Conservation (phyloP, 2,797 vertebrate species). For the Hippoglossus hippoglossus region DNA sequence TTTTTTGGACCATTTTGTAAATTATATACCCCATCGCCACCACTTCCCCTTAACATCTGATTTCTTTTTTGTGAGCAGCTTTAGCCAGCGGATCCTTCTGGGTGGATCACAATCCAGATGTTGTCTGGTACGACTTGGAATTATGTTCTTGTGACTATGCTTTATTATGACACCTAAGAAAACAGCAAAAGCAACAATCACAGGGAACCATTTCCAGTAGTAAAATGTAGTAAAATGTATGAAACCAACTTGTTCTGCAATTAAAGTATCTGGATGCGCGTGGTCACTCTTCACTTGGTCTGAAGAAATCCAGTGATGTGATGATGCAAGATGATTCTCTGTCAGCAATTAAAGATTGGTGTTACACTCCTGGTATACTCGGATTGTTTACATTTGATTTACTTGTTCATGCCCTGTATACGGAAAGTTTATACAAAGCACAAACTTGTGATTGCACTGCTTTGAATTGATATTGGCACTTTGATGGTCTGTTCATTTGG, state of each 20-base stretch:
- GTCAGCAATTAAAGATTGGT: not conserved
- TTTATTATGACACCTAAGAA: not conserved
- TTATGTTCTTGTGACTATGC: not conserved
- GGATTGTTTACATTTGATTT: not conserved
- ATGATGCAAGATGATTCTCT: not conserved
- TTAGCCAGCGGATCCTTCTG: not conserved
- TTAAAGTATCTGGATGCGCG: not conserved
- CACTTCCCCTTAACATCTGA: constrained; percentile 18
- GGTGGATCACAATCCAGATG: constrained; percentile 1
- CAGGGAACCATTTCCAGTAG: not conserved
- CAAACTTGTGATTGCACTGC: not conserved
- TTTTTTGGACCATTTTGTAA: too few relatives aligned
- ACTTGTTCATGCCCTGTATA: not conserved
- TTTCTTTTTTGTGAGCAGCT: constrained; percentile 5
- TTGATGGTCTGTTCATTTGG: too few relatives aligned
- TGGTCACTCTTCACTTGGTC: not conserved
- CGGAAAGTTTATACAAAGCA: not conserved
- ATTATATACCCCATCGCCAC: not conserved
- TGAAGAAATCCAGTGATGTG: not conserved
- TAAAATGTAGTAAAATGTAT: too few relatives aligned
- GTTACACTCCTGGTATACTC: not conserved
- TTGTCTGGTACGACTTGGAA: not conserved
- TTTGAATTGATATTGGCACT: not conserved
- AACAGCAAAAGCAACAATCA: not conserved
- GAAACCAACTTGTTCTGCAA: not conserved